Conservation (phyloP, 2,797 vertebrate species). For the Eulemur coronatus region DNA sequence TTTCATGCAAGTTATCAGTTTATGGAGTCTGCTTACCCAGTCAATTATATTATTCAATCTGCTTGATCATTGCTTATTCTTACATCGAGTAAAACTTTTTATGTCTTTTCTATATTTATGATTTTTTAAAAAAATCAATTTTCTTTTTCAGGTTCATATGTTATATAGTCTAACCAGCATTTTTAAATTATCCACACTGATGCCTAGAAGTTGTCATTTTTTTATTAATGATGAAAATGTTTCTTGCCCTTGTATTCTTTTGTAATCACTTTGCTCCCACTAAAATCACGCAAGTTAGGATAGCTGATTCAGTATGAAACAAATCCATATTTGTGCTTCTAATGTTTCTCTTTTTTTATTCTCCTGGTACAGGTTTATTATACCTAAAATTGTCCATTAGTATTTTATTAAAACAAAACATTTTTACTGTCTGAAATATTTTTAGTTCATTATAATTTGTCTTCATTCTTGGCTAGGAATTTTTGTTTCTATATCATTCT, state of each 20-base stretch:
- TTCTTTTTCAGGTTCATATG: background rate
- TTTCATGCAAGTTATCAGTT: background rate
- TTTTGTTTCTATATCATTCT: background rate
- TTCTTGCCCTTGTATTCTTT: background rate
- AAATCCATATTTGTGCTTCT: background rate
- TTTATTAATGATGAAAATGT: background rate
- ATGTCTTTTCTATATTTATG: background rate
- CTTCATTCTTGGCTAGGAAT: background rate
- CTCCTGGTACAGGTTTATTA: background rate
- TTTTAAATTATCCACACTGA: background rate
- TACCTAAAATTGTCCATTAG: background rate
- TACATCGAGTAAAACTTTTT: background rate
- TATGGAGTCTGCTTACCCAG: background rate
- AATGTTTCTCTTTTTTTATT: background rate
- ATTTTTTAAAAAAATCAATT: background rate
- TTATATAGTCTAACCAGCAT: background rate
- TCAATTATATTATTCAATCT: background rate
- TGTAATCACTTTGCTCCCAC: background rate
- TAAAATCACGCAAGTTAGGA: background rate
- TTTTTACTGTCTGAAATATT: background rate
- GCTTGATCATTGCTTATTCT: background rate
- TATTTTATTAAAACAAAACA: conserved; percentile 12
- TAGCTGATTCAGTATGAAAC: background rate
- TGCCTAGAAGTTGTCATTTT: background rate
- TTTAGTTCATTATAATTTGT: background rate